A percentile compares a stretch with the other conserved stretches of the same genome.
These are phyloP conservation scores for Eurosta solidaginis DNA, from an alignment of 1,140 invertebrate genomes.

Conservation along the genomic window DNA sequence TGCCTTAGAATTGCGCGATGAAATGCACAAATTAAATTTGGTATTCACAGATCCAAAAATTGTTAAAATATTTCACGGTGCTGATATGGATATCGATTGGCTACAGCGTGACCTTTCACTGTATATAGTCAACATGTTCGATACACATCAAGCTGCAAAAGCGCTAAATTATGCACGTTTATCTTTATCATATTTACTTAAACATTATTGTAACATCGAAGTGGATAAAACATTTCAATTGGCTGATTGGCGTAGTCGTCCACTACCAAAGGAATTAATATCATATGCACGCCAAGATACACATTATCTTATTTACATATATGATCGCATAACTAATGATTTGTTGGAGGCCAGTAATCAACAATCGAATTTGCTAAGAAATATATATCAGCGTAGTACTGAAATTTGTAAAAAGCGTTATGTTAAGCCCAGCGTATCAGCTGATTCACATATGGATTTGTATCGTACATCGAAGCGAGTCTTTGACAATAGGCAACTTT, in stretches of 20 bases:
- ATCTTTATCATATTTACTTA: constrained; percentile 80
- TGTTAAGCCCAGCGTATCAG: constrained; percentile 74
- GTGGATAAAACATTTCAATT: constrained; percentile 90
- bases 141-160: constrained; percentile 88
- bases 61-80: constrained; percentile 95
- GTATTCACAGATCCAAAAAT: constrained; percentile 90
- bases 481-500: constrained; percentile 86
- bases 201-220: constrained; percentile 77
- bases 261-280: constrained; percentile 81
- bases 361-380: constrained; percentile 70
- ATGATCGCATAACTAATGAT: constrained; percentile 79
- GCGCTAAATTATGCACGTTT: constrained; percentile 72
- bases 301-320: constrained; percentile 93
- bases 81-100: constrained; percentile 89
- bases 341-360: constrained; percentile 75
- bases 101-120: constrained; percentile 93
- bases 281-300: constrained; percentile 94
- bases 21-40: constrained; percentile 85
- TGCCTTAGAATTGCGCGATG: constrained; percentile 77
- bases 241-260: constrained; percentile 95
- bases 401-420: constrained; percentile 78
- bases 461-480: constrained; percentile 77
- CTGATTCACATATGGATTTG: constrained; percentile 75
- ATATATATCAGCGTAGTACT: constrained; percentile 73
- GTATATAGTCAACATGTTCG: constrained; percentile 98